Evolutionary conservation across 2,113 vertebrate genomes (phyloP), one percentile per base, ranked within the genome.

Genomic region (Pterocles gutturalis): DNA sequence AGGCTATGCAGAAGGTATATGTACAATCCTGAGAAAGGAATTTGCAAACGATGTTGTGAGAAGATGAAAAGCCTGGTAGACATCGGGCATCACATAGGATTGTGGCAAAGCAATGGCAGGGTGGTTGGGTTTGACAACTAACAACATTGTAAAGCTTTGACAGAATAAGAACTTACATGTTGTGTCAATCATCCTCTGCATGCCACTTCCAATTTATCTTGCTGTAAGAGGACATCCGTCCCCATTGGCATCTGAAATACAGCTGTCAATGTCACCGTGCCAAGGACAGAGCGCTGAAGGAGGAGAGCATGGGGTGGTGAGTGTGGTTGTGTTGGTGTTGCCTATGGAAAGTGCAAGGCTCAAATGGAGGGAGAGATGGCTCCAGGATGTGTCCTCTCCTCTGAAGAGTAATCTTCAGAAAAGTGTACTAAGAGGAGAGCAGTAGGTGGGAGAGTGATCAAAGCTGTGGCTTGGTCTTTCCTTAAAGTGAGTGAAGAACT

Each of bases 131-230:
- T 90, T 98, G 98, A 98, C 97, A 97, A 91, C 94, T 62, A 92
- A 93, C 97, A 96, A 94, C 84, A 7, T 7, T 29, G 60, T 36
- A 8, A 76, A 95, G 97, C 96, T 96, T 92, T 98, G 97, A 98
- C 97, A 97, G 97, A 72, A 97, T 92, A 75, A 82, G 97, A 96
- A 92, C 83, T 98, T 97, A 97, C 97, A 96, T n/a, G 85, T 55
- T 49, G 67, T 89, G 96, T 97, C 98, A 98, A 97, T 98, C 97
- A 98, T 96, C 76, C 82, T 51, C 33, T 1, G 5, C 53, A 51
- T 85, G 98, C 93, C 97, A 94, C 90, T 78, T 97, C 93, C 13
- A 20, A 97, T 98, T 55, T 92, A 66, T 98, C 81, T 41, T 4
- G 55, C 80, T 82, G 38, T 25, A 33, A 69, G 90, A 96, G 94